phyloP scores from a whole-genome alignment of 2,113 vertebrate species.

The Numida meleagris region DNA sequence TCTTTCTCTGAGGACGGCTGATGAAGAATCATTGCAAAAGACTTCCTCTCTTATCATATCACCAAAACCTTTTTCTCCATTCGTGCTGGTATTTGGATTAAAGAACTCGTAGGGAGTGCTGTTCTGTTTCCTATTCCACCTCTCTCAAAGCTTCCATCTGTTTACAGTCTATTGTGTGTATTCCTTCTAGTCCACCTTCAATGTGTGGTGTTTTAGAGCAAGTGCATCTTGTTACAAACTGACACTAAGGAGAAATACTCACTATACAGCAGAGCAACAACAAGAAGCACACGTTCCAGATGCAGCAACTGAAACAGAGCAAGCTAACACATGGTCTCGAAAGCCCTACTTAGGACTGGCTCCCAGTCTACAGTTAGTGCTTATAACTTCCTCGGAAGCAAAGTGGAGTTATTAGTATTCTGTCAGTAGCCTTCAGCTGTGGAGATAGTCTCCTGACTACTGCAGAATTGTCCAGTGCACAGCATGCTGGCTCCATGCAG shows the following conservation, averaged over 20 bases:
- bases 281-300: background rate
- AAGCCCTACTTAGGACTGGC: background rate
- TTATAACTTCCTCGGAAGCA: background rate
- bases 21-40: background rate
- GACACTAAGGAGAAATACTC: background rate
- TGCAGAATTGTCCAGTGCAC: background rate
- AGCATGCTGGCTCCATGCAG: background rate
- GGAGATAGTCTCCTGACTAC: background rate
- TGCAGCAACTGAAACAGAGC: background rate
- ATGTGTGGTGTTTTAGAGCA: fast-evolving
- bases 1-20: background rate
- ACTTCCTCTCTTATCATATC: background rate
- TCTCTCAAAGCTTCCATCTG: background rate
- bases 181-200: background rate
- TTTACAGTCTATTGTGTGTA: background rate
- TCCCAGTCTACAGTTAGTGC: background rate
- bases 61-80: background rate
- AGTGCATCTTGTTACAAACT: background rate
- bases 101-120: background rate
- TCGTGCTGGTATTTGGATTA: background rate
- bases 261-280: background rate
- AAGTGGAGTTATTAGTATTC: background rate
- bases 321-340: background rate
- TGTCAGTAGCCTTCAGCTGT: background rate
- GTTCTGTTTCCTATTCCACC: background rate